A percentile compares a stretch with the other conserved stretches of the same genome.
Evolutionary conservation across 2,888 invertebrate genomes (phyloP).

Genomic region (Trichopoda pennipes): DNA sequence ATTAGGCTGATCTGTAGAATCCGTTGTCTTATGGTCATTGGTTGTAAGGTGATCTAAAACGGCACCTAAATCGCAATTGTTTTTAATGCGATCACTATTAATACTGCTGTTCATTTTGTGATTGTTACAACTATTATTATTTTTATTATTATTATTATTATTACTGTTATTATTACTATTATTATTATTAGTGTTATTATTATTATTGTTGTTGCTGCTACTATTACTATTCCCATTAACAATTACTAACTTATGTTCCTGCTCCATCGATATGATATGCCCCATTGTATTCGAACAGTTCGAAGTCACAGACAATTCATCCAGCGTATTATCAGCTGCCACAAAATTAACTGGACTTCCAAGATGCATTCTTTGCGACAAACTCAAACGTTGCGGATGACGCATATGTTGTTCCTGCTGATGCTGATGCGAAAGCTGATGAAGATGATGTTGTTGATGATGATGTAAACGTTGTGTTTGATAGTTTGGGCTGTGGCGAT

Average conservation of each 20-base stretch:
- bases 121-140: slow-evolving; percentile 15
- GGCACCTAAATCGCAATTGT: slow-evolving; percentile 34
- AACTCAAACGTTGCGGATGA: slow-evolving; percentile 71
- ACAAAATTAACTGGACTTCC: slow-evolving; percentile 75
- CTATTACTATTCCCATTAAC: slow-evolving; percentile 70
- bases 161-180: slow-evolving; percentile 36
- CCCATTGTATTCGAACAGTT: slow-evolving; percentile 69
- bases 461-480: slow-evolving; percentile 67
- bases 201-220: slow-evolving; percentile 39
- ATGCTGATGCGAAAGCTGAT: slow-evolving; percentile 65
- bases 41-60: slow-evolving; percentile 47
- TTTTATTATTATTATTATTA: background rate
- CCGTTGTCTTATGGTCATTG: slow-evolving; percentile 47
- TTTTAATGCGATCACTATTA: slow-evolving; percentile 43
- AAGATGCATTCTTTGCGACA: slow-evolving; percentile 68
- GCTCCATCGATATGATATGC: slow-evolving; percentile 74
- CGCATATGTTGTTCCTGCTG: slow-evolving; percentile 69
- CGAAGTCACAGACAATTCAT: slow-evolving; percentile 73
- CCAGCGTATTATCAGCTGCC: slow-evolving; percentile 74
- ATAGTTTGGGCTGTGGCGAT: slow-evolving; percentile 74
- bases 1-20: slow-evolving; percentile 44
- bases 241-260: slow-evolving; percentile 75
- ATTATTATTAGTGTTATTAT: slow-evolving; percentile 49
- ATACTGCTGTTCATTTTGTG: slow-evolving; percentile 51
- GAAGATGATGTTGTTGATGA: slow-evolving; percentile 64